A percentile compares a stretch with the other conserved stretches of the same genome.
Conservation (phyloP, 2,888 invertebrate species). For the Apocheima hispidaria region DNA sequence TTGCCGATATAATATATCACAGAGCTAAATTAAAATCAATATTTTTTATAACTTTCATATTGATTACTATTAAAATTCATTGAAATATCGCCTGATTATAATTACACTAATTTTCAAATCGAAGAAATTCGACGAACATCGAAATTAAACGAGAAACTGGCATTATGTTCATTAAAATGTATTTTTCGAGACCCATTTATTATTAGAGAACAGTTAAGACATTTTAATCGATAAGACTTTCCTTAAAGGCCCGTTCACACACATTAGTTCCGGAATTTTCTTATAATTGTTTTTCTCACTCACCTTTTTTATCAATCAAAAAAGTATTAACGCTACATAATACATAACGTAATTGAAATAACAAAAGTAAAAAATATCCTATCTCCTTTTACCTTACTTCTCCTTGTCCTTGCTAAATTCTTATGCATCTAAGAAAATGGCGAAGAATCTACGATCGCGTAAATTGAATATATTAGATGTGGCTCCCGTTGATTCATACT, state of each 20-base stretch:
- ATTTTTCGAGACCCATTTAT: constrained; percentile 27
- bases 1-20: constrained; percentile 33
- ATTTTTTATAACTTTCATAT: constrained; percentile 35
- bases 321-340: no score
- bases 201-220: constrained; percentile 38
- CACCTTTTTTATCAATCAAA: no score
- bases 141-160: constrained; percentile 30
- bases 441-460: no score
- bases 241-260: constrained; percentile 5
- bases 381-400: no score
- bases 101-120: constrained; percentile 39
- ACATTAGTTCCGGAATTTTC: neutral
- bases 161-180: constrained; percentile 32
- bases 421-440: no score
- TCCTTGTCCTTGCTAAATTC: no score
- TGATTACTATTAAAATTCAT: constrained; percentile 37
- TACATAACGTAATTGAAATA: no score
- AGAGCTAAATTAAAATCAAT: constrained; percentile 30
- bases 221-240: constrained; percentile 42
- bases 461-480: no score
- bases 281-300: neutral
- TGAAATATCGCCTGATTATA: constrained; percentile 34
- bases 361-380: no score
- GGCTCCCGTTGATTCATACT: no score
- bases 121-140: constrained; percentile 23